A percentile compares a stretch with the other conserved stretches of the same genome.
phyloP scores from a whole-genome alignment of 1,140 invertebrate genomes.

The Nilaparvata lugens region DNA sequence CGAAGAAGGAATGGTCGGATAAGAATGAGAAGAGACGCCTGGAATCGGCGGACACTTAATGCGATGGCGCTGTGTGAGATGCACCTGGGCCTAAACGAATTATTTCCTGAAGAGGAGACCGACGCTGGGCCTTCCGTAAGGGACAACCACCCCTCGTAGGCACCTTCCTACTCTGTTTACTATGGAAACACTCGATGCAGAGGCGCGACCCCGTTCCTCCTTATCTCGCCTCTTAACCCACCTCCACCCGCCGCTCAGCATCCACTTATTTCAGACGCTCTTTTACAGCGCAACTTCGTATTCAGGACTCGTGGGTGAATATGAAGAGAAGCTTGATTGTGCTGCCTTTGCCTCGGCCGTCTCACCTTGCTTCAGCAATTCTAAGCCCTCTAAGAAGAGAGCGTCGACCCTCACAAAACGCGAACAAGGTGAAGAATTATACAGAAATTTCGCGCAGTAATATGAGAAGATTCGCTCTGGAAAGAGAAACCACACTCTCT shows the following conservation, averaged over 20 bases:
- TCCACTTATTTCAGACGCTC: no score
- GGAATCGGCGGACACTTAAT: conserved; percentile 2
- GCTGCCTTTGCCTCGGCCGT: no score
- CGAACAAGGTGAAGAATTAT: no score
- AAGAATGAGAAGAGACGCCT: conserved; percentile 22
- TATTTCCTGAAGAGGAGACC: conserved; percentile 2
- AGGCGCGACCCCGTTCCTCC: neutral
- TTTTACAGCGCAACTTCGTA: no score
- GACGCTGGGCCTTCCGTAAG: neutral
- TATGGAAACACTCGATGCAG: neutral
- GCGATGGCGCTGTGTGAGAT: neutral
- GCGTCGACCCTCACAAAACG: no score
- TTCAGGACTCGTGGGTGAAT: no score
- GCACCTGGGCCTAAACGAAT: conserved; percentile 4
- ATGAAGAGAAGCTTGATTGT: no score
- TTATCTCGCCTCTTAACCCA: neutral
- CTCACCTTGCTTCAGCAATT: no score
- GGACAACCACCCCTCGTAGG: neutral
- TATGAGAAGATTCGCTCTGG: no score
- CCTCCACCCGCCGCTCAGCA: neutral
- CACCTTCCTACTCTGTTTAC: neutral
- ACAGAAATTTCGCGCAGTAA: no score
- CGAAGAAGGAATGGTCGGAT: conserved; percentile 22
- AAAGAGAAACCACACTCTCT: no score
- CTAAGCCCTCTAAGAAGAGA: no score